phyloP scores from a whole-genome alignment of 2,113 vertebrate species.

The Aegotheles bennettii region DNA sequence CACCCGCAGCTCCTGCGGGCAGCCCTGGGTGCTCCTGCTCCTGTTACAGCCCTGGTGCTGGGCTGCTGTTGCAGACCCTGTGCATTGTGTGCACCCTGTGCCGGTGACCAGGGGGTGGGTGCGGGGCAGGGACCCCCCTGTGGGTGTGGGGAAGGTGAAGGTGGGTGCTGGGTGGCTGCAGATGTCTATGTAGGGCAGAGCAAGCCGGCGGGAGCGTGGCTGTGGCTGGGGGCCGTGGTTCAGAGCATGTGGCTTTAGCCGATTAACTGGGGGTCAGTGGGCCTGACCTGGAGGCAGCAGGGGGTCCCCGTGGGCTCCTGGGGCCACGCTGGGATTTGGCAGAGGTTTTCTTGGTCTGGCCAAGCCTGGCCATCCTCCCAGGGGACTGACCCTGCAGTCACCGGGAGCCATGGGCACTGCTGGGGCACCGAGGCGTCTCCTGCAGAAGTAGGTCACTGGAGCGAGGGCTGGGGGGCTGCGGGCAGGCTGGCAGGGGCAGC shows the following conservation, averaged over 20 bases:
- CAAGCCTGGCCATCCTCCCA: rapidly evolving
- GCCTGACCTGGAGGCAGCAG: neutral
- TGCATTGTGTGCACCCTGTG: rapidly evolving
- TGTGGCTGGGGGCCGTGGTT: neutral
- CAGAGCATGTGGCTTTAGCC: constrained; percentile 5
- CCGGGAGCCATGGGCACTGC: rapidly evolving
- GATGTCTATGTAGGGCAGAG: constrained; percentile 48
- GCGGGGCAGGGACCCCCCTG: rapidly evolving
- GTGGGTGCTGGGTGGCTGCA: neutral
- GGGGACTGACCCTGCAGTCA: rapidly evolving
- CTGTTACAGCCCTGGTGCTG: rapidly evolving
- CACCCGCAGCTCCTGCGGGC: rapidly evolving
- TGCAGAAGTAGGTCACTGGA: constrained; percentile 21
- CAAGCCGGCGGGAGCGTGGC: neutral
- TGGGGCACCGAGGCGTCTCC: neutral
- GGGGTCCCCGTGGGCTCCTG: neutral
- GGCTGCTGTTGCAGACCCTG: neutral
- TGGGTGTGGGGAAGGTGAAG: neutral
- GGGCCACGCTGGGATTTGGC: neutral
- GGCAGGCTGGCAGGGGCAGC: neutral
- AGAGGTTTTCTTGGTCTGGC: neutral
- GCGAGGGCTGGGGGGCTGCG: neutral
- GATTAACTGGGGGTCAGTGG: constrained; percentile 60
- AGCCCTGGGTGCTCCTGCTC: neutral
- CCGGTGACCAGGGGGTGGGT: neutral